Conservation (phyloP, 2,888 invertebrate species). For the Tetranychus piercei region DNA sequence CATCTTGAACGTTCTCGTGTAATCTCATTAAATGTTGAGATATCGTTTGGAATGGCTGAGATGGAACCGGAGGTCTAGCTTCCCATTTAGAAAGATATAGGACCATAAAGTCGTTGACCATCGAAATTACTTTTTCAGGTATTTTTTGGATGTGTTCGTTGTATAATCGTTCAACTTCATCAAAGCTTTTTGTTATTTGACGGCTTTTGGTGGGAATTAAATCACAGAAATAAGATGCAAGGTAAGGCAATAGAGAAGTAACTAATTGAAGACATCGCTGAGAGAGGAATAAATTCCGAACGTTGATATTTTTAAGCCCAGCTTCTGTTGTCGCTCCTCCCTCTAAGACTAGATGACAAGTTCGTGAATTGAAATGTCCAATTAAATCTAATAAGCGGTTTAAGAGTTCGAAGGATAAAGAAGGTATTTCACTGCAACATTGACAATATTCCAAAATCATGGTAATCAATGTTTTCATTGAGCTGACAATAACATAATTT, state of each 20-base stretch:
- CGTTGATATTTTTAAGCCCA: slow-evolving; percentile 69
- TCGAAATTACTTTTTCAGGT: slow-evolving; percentile 68
- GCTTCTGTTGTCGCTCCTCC: slow-evolving; percentile 89
- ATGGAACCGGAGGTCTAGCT: slow-evolving; percentile 83
- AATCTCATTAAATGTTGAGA: slow-evolving; percentile 62
- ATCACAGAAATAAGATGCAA: slow-evolving; percentile 33
- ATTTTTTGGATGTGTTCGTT: slow-evolving; percentile 78
- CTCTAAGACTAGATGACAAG: slow-evolving; percentile 79
- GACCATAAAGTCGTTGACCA: slow-evolving; percentile 65
- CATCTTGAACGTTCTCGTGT: slow-evolving; percentile 70
- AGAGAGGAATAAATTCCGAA: slow-evolving; percentile 47
- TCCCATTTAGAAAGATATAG: slow-evolving; percentile 69
- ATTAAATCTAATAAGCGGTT: slow-evolving; percentile 70
- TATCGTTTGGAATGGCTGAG: slow-evolving; percentile 42
- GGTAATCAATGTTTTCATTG: slow-evolving; percentile 66
- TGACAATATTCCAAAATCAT: slow-evolving; percentile 78
- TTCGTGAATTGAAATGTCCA: slow-evolving; percentile 41
- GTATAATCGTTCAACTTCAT: slow-evolving; percentile 31
- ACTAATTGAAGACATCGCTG: slow-evolving; percentile 38
- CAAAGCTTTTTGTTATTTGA: slow-evolving; percentile 34
- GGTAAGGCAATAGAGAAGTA: slow-evolving; percentile 39
- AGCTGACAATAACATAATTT: slow-evolving; percentile 34
- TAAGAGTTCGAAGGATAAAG: slow-evolving; percentile 58
- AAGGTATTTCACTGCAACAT: slow-evolving; percentile 55
- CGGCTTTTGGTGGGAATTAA: slow-evolving; percentile 32